Base-by-base conservation (phyloP, 2,797 vertebrate genomes). In the Periparus ater region DNA sequence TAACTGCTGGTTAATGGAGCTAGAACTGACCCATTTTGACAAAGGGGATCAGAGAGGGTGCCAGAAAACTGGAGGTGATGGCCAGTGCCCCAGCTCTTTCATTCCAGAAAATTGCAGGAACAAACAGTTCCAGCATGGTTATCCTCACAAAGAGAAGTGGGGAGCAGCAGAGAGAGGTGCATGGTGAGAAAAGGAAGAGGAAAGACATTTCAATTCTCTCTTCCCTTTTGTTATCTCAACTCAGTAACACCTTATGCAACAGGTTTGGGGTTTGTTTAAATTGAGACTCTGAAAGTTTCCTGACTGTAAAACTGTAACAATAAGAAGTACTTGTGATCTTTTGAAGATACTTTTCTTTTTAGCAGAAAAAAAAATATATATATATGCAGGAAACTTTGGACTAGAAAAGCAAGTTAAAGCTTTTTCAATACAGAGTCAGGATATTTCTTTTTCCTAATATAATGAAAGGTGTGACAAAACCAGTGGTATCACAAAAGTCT, bases 11-110 rank as follows among this genome's bases (percentile, higher is more conserved):
- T 75, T 88, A 84, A 51, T 0, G 1, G 77, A 93, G 71, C 74
- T 87, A 92, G 83, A 85, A 89, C 71, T 95, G 95, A 93, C 95
- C 93, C 85, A 89, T 71, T 95, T 96, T 18, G 58, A 84, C 0
- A 0, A 75, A 89, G 82, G 79, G 85, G 94, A 75, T 62, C 44
- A 54, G 73, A 45, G 51, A 91, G 71, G 0, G 4, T 96, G 95
- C 95, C 95, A 96, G 90, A 83, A 70, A 94, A 88, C 85, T 86
- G 30, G 11, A 95, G 95, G 94, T 67, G 57, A 90, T 38, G 2
- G 96, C 93, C 94, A 95, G 84, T 79, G 71, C 74, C 71, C 45
- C 57, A 62, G 88, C 95, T 88, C 66, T 94, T 94, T 96, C 91
- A 93, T 58, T 87, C 29, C 74, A 70, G 63, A 60, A 60, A 66